Percentiles rank a stretch among this genome's conserved stretches.
phyloP scores from a whole-genome alignment of 2,113 vertebrate genomes.

The Chamaetylas fuelleborni region DNA sequence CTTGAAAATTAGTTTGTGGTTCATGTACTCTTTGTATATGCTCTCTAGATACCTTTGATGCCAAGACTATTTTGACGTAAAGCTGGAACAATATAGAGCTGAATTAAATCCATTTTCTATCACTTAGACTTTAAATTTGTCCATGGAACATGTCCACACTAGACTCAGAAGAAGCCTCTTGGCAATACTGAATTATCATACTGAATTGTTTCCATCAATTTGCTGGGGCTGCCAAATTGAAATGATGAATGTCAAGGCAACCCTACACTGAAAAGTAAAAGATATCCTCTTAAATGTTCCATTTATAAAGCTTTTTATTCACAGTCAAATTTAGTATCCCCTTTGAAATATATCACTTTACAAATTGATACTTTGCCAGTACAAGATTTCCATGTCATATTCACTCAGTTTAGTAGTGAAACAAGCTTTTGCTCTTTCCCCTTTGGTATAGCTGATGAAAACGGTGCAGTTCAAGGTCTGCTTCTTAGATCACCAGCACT shows the following conservation, averaged over 20 bases:
- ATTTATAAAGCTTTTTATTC: slow-evolving; percentile 75
- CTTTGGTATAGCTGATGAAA: slow-evolving; percentile 36
- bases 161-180: slow-evolving; percentile 72
- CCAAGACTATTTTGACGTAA: background rate
- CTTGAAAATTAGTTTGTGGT: slow-evolving; percentile 60
- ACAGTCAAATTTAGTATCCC: slow-evolving; percentile 59
- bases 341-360: slow-evolving; percentile 71
- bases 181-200: slow-evolving; percentile 76
- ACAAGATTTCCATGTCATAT: slow-evolving; percentile 44
- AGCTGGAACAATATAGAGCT: background rate
- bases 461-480: background rate
- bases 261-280: slow-evolving; percentile 66
- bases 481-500: slow-evolving; percentile 15
- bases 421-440: slow-evolving; percentile 54
- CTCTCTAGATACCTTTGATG: too few species aligned
- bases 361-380: slow-evolving; percentile 63
- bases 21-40: background rate
- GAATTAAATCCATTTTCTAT: slow-evolving; percentile 43
- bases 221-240: slow-evolving; percentile 73
- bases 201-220: slow-evolving; percentile 79
- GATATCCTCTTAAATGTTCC: slow-evolving; percentile 69
- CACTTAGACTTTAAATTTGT: slow-evolving; percentile 72
- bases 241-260: slow-evolving; percentile 71
- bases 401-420: slow-evolving; percentile 53
- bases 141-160: slow-evolving; percentile 57